Evolutionary conservation across 2,888 invertebrate genomes (phyloP).

Genomic region (Melipona beecheii): DNA sequence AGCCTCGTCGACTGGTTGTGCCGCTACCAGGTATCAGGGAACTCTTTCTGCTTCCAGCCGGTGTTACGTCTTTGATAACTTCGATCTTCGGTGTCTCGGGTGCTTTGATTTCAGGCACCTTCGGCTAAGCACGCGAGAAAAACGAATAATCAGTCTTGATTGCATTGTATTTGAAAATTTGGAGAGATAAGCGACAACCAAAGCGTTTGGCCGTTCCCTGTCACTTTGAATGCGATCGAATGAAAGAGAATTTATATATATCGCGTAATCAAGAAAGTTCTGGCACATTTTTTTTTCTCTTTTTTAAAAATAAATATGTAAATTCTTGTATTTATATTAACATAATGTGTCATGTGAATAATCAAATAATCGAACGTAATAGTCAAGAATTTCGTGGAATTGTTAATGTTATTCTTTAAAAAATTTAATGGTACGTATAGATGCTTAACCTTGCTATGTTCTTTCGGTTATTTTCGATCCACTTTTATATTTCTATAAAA

Average conservation of each 20-base stretch:
- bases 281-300: background rate
- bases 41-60: constrained; percentile 89
- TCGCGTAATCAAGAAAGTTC: background rate
- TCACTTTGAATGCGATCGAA: background rate
- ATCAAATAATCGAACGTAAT: no score
- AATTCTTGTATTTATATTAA: no score
- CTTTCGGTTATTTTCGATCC: no score
- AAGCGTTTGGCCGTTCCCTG: background rate
- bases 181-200: background rate
- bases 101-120: constrained; percentile 85
- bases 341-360: no score
- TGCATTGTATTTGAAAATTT: background rate
- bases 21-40: constrained; percentile 90
- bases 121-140: constrained; percentile 68
- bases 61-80: constrained; percentile 92
- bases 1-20: constrained; percentile 90
- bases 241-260: background rate
- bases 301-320: background rate
- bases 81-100: constrained; percentile 95
- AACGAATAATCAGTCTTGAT: constrained; percentile 13
- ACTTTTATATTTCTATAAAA: no score
- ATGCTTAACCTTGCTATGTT: no score
- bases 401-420: no score
- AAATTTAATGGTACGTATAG: no score
- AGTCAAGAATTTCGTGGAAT: no score